Base-by-base conservation (phyloP, 2,797 vertebrate genomes). In the Oreonectes daqikongensis region DNA sequence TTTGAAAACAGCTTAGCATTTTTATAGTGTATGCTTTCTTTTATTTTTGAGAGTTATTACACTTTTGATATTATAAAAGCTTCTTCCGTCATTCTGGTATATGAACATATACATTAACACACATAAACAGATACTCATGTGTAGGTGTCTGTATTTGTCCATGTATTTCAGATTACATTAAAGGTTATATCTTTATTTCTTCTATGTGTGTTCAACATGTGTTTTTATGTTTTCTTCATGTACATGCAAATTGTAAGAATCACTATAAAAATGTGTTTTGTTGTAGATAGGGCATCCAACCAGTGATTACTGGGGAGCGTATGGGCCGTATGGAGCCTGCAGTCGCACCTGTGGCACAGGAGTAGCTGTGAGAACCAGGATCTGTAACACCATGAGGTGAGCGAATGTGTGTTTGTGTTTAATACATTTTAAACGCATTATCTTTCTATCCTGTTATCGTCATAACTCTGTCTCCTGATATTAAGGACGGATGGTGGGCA, bases 261-360 rank as follows among this genome's bases (percentile, higher is more conserved):
- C n/a, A n/a, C n/a, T n/a, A n/a, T n/a, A 10, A 35, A 35, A 9
- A 35, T 75, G 28, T 75, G 52, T 75, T 44, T 70, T 71, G 64
- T 75, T 46, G 12, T 46, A 92, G 88, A 22, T 86, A n/a, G 81
- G 77, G 17, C 79, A 32, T 32, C 87, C 91, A 0, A 76, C 53
- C 48, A 74, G 86, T 52, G 94, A 94, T 80, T 87, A 87, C 85
- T 99, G 95, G 95, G 95, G 92, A 1, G 88, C 89, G 80, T 98
- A 95, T 90, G 92, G 94, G 28, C 85, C 92, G 28, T 97, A 94
- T 86, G 90, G 94, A 44, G 82, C 89, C 69, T 98, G 96, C 89
- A 98, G 95, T 75, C 91, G 95, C 67, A 95, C 93, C 83, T 99
- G 96, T 50, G 96, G 96, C 0, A 94, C 90, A 1, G 97, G 96